Evolutionary conservation across 2,888 invertebrate species (phyloP), one percentile per base, ranked within the genome.

Genomic region (Bimastos eiseni): DNA sequence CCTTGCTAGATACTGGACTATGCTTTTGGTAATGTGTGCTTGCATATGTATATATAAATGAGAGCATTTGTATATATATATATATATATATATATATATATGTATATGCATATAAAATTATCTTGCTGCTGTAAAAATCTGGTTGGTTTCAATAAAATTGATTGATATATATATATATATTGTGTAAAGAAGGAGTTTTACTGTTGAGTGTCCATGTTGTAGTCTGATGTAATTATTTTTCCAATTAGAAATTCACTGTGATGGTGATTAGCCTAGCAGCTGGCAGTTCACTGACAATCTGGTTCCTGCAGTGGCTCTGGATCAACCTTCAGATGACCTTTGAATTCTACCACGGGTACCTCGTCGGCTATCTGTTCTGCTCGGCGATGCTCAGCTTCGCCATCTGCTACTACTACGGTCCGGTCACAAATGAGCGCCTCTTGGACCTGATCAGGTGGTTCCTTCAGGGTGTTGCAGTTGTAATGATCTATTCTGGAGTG

Each of bases 401-500:
- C 15, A 83, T 90, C 88, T 98, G 98, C 95, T 99, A 99, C 95
- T 96, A 98, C 92, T 96, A 97, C 94, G 99, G 98, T 0, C 98
- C 98, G 5, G 97, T 98, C 0, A 96, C 96, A 91, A 97, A 98
- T 95, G 95, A 96, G 89, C 96, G 98, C 90, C 98, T 97, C 90
- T 97, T 97, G 93, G 97, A 97, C 94, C 96, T 99, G 88, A 97
- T 98, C 91, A 97, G 97, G 95, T 99, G 98, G 98, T 96, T 96
- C 36, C 95, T 99, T 89, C 98, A 99, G 96, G 95, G 96, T 15
- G 94, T 96, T 15, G 97, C 97, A 1, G 95, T 97, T 5, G 93
- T 96, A 19, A 94, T 97, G 92, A 96, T 98, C 90, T 98, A 97
- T 95, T 96, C 96, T 93, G 97, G 98, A 94, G 97, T 97, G 93